Percentiles rank a stretch among this genome's conserved stretches.
phyloP scores from a whole-genome alignment of 2,888 invertebrate species.

The Ennomos quercinarius region DNA sequence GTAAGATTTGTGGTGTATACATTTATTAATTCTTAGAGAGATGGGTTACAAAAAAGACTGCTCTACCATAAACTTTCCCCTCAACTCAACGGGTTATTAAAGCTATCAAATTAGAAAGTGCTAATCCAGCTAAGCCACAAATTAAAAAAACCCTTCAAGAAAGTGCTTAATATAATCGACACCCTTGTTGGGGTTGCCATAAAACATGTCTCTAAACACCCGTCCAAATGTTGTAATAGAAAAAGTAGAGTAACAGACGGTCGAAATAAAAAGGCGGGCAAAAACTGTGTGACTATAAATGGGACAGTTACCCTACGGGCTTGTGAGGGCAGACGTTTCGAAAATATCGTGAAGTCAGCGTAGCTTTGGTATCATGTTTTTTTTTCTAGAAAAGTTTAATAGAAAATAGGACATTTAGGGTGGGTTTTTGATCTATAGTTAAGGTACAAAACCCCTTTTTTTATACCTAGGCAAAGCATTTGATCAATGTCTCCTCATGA shows the following conservation, averaged over 20 bases:
- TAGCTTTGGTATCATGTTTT: background rate
- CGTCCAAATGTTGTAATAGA: conserved; percentile 39
- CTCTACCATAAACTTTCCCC: background rate
- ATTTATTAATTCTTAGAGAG: too few relatives aligned
- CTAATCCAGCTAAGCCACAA: conserved; percentile 62
- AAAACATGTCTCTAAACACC: conserved; percentile 54
- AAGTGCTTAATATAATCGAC: conserved; percentile 51
- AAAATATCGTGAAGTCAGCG: conserved; percentile 2
- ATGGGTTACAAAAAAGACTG: too few relatives aligned
- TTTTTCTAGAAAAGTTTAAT: too few relatives aligned
- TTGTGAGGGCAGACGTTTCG: conserved; percentile 3
- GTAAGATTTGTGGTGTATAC: too few relatives aligned
- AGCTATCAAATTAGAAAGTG: conserved; percentile 56
- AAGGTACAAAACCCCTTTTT: too few relatives aligned
- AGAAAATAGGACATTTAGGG: too few relatives aligned
- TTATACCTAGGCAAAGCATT: too few relatives aligned
- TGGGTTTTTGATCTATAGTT: too few relatives aligned
- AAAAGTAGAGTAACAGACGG: conserved; percentile 47
- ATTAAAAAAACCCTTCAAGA: conserved; percentile 51
- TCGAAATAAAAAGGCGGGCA: conserved; percentile 41
- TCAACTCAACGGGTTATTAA: conserved; percentile 17
- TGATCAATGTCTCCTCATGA: too few relatives aligned
- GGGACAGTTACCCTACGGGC: conserved; percentile 14
- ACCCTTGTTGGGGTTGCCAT: conserved; percentile 52
- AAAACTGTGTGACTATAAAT: conserved; percentile 43